These are phyloP conservation scores for Pseudotriccus pelzelni DNA, from an alignment of 2,797 vertebrate species.

Conservation along the genomic window DNA sequence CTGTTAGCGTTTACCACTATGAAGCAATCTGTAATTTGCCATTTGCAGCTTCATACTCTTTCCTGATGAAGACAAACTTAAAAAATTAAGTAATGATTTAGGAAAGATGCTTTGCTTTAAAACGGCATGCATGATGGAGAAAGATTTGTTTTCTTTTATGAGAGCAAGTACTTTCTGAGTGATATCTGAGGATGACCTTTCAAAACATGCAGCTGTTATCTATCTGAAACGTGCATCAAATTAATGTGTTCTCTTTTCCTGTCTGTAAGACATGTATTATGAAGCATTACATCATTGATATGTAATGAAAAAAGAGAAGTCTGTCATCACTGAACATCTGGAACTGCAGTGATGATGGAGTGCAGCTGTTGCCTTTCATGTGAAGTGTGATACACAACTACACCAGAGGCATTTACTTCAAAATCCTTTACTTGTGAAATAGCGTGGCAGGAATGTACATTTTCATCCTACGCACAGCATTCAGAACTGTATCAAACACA, in stretches of 20 bases:
- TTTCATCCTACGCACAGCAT: not conserved
- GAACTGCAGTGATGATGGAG: not conserved
- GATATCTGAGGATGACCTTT: not conserved
- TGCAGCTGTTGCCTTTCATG: not conserved
- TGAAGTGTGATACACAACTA: not conserved
- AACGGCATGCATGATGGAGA: not conserved
- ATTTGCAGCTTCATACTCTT: not conserved
- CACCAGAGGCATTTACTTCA: not conserved
- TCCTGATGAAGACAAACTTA: not conserved
- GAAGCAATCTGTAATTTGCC: not conserved
- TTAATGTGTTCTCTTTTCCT: not conserved
- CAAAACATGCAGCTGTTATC: constrained; percentile 2
- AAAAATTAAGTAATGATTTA: not conserved
- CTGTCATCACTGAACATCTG: constrained; percentile 1
- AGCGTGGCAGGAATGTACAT: not conserved
- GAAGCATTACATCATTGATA: constrained; percentile 11
- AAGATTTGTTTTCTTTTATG: not conserved
- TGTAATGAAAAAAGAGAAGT: constrained; percentile 23
- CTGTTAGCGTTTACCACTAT: not conserved
- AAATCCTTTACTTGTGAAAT: not conserved
- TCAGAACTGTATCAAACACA: not conserved
- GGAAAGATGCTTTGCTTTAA: not conserved
- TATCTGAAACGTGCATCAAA: not conserved
- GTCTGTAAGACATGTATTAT: not conserved
- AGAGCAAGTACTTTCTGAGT: not conserved